Percentiles rank a stretch among this genome's conserved stretches.
These are phyloP conservation scores for Oplegnathus fasciatus DNA, from an alignment of 2,113 vertebrate species.

Conservation along the genomic window DNA sequence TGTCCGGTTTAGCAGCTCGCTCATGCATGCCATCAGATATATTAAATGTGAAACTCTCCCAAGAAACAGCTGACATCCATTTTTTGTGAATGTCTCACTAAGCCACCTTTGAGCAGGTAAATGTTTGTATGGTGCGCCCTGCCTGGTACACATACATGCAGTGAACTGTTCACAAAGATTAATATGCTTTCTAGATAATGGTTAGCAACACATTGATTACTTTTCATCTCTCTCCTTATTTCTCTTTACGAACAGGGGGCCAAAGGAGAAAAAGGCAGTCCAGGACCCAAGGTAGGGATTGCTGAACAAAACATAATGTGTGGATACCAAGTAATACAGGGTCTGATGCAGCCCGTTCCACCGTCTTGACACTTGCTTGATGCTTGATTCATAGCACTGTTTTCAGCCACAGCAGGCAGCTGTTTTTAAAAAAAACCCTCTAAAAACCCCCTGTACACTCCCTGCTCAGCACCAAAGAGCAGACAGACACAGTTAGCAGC, in stretches of 20 bases:
- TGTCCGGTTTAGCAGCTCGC: background rate
- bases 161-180: background rate
- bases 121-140: background rate
- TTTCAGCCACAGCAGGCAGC: too few species aligned
- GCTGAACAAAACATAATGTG: background rate
- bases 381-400: background rate
- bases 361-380: background rate
- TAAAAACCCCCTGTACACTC: too few species aligned
- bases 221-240: too few species aligned
- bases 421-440: too few species aligned
- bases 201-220: background rate
- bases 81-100: background rate
- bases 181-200: background rate
- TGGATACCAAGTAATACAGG: background rate
- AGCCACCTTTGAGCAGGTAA: background rate
- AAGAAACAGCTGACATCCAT: background rate
- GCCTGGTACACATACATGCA: background rate
- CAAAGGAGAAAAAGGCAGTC: conserved; percentile 91
- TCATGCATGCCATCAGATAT: background rate
- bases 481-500: too few species aligned
- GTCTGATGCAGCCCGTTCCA: too few species aligned
- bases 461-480: too few species aligned
- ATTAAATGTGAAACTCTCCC: background rate
- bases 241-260: conserved; percentile 82
- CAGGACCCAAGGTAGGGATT: conserved; percentile 86